Percentiles rank a stretch among this genome's conserved stretches.
Evolutionary conservation across 2,797 vertebrate species (phyloP).

Genomic region (Gila robusta): DNA sequence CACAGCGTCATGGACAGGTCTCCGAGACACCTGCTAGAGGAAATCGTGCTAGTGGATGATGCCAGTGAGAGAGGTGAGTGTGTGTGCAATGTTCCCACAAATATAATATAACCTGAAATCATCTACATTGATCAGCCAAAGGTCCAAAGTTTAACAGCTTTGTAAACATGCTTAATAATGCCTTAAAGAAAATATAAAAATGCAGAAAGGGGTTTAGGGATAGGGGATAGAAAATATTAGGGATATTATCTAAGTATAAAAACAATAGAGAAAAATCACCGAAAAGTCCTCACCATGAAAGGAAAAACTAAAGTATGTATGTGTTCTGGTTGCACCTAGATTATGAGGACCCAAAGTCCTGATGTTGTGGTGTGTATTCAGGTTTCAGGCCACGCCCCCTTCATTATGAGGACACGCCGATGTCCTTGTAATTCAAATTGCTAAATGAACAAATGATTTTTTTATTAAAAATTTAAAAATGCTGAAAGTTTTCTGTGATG

Average conservation of each 20-base stretch:
- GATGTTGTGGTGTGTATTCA: neutral
- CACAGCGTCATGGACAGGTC: conserved; percentile 96
- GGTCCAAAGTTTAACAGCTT: neutral
- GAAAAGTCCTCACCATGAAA: neutral
- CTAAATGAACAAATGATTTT: neutral
- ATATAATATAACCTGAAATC: neutral
- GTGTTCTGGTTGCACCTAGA: neutral
- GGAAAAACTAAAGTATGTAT: neutral
- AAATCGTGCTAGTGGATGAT: conserved; percentile 96
- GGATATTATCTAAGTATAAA: neutral
- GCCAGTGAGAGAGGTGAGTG: conserved; percentile 94
- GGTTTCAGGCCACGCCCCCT: neutral
- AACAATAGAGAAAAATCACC: neutral
- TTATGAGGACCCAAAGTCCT: neutral
- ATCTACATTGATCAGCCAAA: neutral
- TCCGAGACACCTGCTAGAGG: conserved; percentile 91
- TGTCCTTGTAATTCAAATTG: neutral
- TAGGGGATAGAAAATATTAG: neutral
- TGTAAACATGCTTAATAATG: neutral
- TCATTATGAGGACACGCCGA: neutral
- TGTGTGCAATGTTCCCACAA: conserved; percentile 2
- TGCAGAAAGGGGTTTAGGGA: neutral
- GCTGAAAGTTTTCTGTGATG: neutral
- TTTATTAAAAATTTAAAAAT: neutral
- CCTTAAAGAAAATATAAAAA: neutral